Percentiles rank a stretch among this genome's conserved stretches.
These are phyloP conservation scores for Notolepis coatsorum DNA, from an alignment of 2,797 vertebrate species.

Conservation along the genomic window DNA sequence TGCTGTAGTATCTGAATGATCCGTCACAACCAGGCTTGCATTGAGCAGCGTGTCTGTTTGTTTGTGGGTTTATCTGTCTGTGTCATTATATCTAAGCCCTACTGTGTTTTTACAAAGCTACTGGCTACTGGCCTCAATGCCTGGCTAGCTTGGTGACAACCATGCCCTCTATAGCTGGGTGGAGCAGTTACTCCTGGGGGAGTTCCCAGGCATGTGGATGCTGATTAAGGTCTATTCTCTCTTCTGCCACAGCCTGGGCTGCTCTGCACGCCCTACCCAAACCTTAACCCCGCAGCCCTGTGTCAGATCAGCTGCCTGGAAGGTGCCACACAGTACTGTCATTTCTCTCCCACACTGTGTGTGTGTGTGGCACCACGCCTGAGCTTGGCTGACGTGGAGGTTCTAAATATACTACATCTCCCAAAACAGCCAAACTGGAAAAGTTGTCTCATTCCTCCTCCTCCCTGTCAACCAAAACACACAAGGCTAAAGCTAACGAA, in stretches of 20 bases:
- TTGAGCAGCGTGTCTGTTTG: background rate
- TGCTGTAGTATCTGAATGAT: conserved; percentile 4
- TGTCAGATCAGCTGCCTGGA: too few species aligned
- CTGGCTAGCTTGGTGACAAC: too few species aligned
- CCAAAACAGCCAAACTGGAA: conserved; percentile 65
- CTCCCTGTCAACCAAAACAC: conserved; percentile 42
- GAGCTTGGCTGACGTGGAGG: conserved; percentile 60
- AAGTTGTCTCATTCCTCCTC: conserved; percentile 49
- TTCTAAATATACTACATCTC: conserved; percentile 66
- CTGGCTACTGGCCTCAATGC: conserved; percentile 11
- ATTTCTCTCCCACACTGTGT: too few species aligned
- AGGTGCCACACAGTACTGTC: too few species aligned
- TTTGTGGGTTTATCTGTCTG: background rate
- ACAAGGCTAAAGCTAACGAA: conserved; percentile 44
- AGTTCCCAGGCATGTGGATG: too few species aligned
- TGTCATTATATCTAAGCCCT: too few species aligned
- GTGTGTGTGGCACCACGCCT: conserved; percentile 25
- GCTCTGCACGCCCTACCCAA: too few species aligned
- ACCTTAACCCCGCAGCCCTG: too few species aligned
- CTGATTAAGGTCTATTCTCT: too few species aligned
- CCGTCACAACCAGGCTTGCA: background rate
- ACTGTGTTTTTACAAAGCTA: conserved; percentile 1
- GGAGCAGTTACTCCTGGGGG: too few species aligned
- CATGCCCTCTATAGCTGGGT: too few species aligned
- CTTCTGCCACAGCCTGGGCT: background rate